Evolutionary conservation across 2,888 invertebrate genomes (phyloP).

Genomic region (Thereva unica): DNA sequence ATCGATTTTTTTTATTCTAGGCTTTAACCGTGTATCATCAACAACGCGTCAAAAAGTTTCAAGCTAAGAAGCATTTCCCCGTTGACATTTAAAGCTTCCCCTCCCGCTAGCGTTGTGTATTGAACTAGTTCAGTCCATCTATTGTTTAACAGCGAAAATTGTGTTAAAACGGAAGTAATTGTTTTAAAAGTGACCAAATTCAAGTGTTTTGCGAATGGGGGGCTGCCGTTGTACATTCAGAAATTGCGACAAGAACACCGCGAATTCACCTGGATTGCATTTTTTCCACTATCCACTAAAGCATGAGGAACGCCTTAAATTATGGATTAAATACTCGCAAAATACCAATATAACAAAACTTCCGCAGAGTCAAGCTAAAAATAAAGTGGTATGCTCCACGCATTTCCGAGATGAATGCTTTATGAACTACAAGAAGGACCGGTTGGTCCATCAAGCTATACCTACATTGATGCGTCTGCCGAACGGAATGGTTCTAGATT

Average conservation of each 20-base stretch:
- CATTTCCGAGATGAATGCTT: constrained; percentile 61
- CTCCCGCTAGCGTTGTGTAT: no score
- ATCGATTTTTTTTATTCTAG: no score
- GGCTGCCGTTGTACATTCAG: constrained; percentile 62
- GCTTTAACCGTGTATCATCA: no score
- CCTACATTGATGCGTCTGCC: constrained; percentile 57
- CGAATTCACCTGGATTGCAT: constrained; percentile 55
- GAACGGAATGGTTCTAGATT: constrained; percentile 48
- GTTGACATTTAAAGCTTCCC: no score
- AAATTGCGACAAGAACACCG: constrained; percentile 58
- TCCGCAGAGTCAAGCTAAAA: constrained; percentile 56
- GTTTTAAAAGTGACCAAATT: constrained; percentile 2
- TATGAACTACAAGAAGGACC: constrained; percentile 59
- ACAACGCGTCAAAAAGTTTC: no score
- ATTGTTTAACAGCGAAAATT: no score
- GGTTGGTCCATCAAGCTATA: constrained; percentile 58
- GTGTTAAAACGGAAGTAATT: no score
- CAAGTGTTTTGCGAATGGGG: constrained; percentile 56
- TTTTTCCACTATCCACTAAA: constrained; percentile 62
- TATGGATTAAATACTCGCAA: constrained; percentile 48
- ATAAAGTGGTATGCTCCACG: constrained; percentile 60
- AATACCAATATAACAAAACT: constrained; percentile 48
- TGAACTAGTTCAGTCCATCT: no score
- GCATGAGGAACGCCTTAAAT: constrained; percentile 43
- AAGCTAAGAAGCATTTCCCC: no score